These are phyloP conservation scores for Stichodactyla helianthus DNA, from an alignment of 64 coral and sea anemone species.

Conservation along the genomic window DNA sequence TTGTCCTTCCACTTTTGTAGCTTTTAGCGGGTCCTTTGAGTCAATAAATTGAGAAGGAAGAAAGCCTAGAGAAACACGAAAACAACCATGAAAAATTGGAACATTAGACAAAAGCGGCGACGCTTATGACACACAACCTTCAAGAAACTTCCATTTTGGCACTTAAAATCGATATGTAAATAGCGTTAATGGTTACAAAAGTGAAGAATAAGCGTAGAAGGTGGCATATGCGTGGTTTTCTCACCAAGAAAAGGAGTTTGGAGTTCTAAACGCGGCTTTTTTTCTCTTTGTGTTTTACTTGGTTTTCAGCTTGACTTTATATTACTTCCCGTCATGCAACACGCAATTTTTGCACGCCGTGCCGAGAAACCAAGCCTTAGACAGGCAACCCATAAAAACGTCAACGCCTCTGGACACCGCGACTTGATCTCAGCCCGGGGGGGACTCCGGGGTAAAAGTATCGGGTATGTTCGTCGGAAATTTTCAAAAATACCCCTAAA, in stretches of 20 bases:
- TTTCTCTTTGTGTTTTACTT: conserved; percentile 6
- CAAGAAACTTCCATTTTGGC: background rate
- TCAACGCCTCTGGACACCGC: background rate
- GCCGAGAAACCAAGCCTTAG: background rate
- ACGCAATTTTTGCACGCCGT: conserved; percentile 5
- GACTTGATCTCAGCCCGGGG: too few species aligned
- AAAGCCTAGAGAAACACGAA: background rate
- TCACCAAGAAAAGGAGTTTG: background rate
- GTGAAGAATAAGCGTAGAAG: background rate
- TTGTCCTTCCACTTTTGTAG: conserved; percentile 98
- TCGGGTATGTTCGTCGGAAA: too few species aligned
- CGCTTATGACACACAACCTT: conserved; percentile 6
- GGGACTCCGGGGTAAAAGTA: too few species aligned
- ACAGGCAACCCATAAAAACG: background rate
- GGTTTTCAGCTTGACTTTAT: conserved; percentile 11
- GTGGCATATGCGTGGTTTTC: background rate
- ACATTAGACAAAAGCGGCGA: conserved; percentile 15
- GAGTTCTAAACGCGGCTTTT: background rate
- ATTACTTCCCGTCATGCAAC: background rate
- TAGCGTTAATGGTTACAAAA: background rate
- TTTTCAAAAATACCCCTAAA: too few species aligned
- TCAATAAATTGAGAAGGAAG: conserved; percentile 1
- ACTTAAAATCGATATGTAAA: background rate
- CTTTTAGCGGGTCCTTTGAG: conserved; percentile 39
- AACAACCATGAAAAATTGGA: conserved; percentile 5